Conservation (phyloP, 2,797 vertebrate species). For the Clamator glandarius region DNA sequence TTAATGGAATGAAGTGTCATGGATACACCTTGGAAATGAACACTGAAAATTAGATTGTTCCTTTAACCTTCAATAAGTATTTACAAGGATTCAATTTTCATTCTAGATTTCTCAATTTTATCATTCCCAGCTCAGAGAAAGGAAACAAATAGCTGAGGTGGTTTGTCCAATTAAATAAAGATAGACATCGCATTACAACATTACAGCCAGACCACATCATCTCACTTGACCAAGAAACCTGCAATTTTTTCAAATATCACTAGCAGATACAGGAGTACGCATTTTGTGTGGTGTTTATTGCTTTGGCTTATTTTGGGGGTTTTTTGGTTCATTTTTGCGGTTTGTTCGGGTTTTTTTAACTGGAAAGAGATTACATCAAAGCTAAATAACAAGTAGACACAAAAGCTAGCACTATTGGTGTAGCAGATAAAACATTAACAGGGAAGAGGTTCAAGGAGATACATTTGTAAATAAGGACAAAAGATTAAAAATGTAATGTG, state of each 20-base stretch:
- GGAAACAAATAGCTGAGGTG: neutral
- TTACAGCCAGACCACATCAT: neutral
- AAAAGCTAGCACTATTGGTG: neutral
- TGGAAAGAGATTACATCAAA: neutral
- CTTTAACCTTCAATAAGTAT: neutral
- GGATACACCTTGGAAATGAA: neutral
- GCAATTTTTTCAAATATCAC: neutral
- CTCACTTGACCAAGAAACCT: neutral
- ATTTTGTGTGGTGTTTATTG: fast-evolving
- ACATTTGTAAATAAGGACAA: neutral
- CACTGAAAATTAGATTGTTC: neutral
- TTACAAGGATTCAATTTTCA: neutral
- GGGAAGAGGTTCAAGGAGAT: neutral
- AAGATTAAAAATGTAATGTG: neutral
- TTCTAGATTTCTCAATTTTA: neutral
- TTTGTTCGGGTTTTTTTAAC: neutral
- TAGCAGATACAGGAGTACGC: neutral
- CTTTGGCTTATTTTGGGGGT: no score
- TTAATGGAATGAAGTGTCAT: neutral
- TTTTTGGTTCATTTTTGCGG: no score
- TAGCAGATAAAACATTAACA: neutral
- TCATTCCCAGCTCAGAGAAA: neutral
- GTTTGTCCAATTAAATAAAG: neutral
- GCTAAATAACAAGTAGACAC: neutral
- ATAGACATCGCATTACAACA: neutral